A percentile compares a stretch with the other conserved stretches of the same genome.
Evolutionary conservation across 2,113 vertebrate species (phyloP).

Genomic region (Dissostichus mawsoni): DNA sequence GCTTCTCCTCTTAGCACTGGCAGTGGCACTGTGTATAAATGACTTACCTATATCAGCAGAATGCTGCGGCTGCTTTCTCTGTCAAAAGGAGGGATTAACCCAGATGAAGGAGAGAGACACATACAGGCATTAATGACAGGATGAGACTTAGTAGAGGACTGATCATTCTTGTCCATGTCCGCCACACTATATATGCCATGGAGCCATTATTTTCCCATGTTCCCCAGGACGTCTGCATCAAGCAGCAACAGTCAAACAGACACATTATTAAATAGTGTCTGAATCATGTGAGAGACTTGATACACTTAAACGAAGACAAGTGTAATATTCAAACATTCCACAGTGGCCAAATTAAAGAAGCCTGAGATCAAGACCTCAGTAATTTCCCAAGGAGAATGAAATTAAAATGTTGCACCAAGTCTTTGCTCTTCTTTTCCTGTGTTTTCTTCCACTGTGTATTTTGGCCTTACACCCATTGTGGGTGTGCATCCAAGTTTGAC

Average conservation of each 20-base stretch:
- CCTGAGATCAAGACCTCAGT: slow-evolving; percentile 38
- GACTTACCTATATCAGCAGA: slow-evolving; percentile 87
- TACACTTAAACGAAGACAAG: not conserved
- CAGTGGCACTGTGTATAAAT: slow-evolving; percentile 54
- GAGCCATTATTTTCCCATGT: slow-evolving; percentile 37
- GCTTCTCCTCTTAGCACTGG: slow-evolving; percentile 65
- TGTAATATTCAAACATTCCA: not conserved
- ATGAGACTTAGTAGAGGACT: slow-evolving; percentile 67
- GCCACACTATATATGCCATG: slow-evolving; percentile 42
- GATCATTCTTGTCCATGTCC: slow-evolving; percentile 66
- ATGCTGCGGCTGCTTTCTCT: slow-evolving; percentile 82
- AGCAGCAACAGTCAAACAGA: slow-evolving; percentile 59
- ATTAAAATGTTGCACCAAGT: not conserved
- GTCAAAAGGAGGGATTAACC: slow-evolving; percentile 83
- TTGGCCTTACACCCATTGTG: not conserved
- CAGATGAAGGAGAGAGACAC: slow-evolving; percentile 83
- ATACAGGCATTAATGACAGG: slow-evolving; percentile 84
- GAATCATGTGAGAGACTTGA: not conserved
- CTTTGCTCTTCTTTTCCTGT: not conserved
- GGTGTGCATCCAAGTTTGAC: slow-evolving; percentile 4
- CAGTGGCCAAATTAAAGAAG: slow-evolving; percentile 9
- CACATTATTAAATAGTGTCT: not conserved
- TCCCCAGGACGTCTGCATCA: slow-evolving; percentile 52
- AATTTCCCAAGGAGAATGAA: not conserved
- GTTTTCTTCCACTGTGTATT: not conserved